Evolutionary conservation across 64 coral and sea anemone genomes (phyloP), one percentile per base, ranked within the genome.

Genomic region (Pocillopora damicornis): DNA sequence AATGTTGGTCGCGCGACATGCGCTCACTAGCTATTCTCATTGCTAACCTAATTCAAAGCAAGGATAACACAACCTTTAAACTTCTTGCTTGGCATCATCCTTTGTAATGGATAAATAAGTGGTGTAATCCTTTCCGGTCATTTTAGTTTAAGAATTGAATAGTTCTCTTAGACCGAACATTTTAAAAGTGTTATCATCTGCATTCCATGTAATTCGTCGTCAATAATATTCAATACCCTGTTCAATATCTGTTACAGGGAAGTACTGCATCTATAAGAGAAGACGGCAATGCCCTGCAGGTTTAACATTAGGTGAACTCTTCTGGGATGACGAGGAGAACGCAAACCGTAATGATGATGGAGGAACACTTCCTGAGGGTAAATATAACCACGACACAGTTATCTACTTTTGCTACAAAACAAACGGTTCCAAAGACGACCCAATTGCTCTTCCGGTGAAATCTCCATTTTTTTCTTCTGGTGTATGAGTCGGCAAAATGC

Each of bases 211-310:
- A 51, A 51, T 51, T 51, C 42, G 42, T 51, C 42, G 2, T 51
- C 42, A 51, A 51, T 51, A 2, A 7, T 51, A 51, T 7, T 51
- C 42, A 7, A 51, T 51, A 51, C 7, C 42, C 42, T 7, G n/a
- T n/a, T n/a, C n/a, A n/a, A n/a, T n/a, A 51, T 51, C 2, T 51
- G 2, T 51, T 51, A 51, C 42, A 93, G 92, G 92, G 2, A 62
- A 81, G 83, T 93, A 93, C 79, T 93, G 92, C 79, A 82, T 93
- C 38, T 93, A 93, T 63, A 89, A 84, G 78, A 89, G 89, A 20
- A 72, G 78, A 10, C 35, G 5, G 15, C 42, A 7, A 51, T 93
- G 92, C 66, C 92, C 92, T 7, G 75, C n/a, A 1, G 59, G 79
- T 11, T 20, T 85, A 14, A 85, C 16, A 20, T 6, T 34, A 26